Conservation (phyloP, 2,888 invertebrate genomes). For the Stegana nigrithorax region DNA sequence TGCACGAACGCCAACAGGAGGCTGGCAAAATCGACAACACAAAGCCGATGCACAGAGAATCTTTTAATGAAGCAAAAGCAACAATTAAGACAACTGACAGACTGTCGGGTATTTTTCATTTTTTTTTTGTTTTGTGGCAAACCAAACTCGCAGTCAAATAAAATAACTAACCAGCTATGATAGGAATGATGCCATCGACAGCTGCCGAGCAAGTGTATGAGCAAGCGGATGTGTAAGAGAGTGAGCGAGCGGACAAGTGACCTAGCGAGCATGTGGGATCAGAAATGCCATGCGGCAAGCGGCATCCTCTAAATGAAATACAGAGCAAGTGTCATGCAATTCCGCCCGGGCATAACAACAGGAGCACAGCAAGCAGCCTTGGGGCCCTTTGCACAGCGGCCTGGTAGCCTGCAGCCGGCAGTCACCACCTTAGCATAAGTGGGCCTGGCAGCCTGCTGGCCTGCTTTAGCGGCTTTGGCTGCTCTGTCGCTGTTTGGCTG, state of each 20-base stretch:
- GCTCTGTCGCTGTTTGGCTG: no score
- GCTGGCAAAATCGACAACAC: not conserved
- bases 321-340: conserved; percentile 41
- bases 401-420: no score
- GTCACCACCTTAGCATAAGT: conserved; percentile 7
- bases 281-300: not conserved
- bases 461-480: no score
- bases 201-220: conserved; percentile 36
- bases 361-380: no score
- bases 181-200: conserved; percentile 59
- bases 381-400: no score
- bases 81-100: conserved; percentile 20
- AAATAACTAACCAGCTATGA: no score
- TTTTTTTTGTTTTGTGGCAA: not conserved
- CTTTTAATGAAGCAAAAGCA: not conserved
- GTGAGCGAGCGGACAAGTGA: not conserved
- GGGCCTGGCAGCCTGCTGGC: no score
- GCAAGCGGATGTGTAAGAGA: not conserved
- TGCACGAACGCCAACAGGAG: not conserved
- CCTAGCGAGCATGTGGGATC: not conserved
- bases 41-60: not conserved
- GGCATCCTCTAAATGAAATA: conserved; percentile 24
- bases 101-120: no score
- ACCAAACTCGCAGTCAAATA: conserved; percentile 49
- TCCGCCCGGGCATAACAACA: conserved; percentile 1